phyloP scores from a whole-genome alignment of 2,797 vertebrate species.

The Tokudaia muenninki region DNA sequence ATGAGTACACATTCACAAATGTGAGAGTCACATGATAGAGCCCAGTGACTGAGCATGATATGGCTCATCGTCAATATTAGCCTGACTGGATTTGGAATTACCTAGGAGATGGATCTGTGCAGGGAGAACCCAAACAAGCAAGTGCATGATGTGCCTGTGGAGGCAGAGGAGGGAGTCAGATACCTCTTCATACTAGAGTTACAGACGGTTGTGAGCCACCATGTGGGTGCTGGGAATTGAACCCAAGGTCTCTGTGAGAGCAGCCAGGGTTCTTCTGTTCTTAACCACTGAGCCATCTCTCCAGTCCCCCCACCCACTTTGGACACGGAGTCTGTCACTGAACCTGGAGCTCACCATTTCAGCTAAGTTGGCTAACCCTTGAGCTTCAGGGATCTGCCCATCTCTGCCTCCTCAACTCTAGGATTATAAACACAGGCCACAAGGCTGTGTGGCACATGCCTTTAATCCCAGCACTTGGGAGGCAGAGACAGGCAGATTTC shows the following conservation, averaged over 20 bases:
- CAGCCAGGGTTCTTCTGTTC: neutral
- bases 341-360: neutral
- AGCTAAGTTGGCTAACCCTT: neutral
- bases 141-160: neutral
- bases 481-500: too few relatives aligned
- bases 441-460: too few relatives aligned
- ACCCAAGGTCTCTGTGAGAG: neutral
- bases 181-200: neutral
- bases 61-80: neutral
- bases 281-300: neutral
- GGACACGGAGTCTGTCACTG: neutral
- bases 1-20: neutral
- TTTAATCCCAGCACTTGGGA: too few relatives aligned
- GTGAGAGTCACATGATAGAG: neutral
- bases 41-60: neutral
- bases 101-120: neutral
- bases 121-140: neutral
- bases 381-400: neutral
- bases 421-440: neutral
- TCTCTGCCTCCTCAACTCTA: neutral
- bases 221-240: neutral
- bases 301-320: neutral
- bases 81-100: neutral
- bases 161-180: neutral
- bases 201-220: neutral